A percentile compares a stretch with the other conserved stretches of the same genome.
phyloP scores from a whole-genome alignment of 2,888 invertebrate species.

The Athripsodes cinereus region DNA sequence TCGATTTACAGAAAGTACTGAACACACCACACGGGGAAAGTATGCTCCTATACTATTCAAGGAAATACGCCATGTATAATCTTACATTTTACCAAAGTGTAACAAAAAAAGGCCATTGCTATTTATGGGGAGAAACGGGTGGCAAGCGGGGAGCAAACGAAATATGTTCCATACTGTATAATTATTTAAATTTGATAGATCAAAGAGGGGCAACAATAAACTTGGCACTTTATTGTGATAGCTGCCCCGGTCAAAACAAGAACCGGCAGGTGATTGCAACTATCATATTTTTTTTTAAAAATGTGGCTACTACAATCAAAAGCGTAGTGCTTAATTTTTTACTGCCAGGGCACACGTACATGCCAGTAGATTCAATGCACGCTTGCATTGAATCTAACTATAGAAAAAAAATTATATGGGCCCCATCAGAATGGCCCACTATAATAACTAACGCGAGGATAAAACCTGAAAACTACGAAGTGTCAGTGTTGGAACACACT shows the following conservation, averaged over 20 bases:
- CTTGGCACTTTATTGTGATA: too few relatives aligned
- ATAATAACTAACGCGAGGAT: neutral
- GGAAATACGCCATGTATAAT: neutral
- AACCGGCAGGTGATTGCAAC: neutral
- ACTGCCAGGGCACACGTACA: neutral
- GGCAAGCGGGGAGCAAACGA: neutral
- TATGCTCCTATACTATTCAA: neutral
- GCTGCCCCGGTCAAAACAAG: too few relatives aligned
- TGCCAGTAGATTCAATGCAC: constrained; percentile 4
- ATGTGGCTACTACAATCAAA: neutral
- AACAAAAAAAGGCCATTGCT: neutral
- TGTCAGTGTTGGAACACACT: neutral
- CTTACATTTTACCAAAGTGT: neutral
- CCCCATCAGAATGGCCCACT: neutral
- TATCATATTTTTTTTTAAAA: neutral
- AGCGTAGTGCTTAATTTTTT: neutral
- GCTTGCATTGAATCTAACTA: constrained; percentile 3
- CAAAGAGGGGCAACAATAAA: too few relatives aligned
- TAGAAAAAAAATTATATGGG: neutral
- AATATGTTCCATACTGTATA: neutral
- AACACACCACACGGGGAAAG: constrained; percentile 1
- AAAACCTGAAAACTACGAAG: neutral
- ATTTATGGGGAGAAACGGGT: neutral
- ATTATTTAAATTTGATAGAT: neutral
- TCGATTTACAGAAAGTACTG: constrained; percentile 1